Conservation (phyloP, 2,113 vertebrate species). For the Sinocyclocheilus rhinocerous region DNA sequence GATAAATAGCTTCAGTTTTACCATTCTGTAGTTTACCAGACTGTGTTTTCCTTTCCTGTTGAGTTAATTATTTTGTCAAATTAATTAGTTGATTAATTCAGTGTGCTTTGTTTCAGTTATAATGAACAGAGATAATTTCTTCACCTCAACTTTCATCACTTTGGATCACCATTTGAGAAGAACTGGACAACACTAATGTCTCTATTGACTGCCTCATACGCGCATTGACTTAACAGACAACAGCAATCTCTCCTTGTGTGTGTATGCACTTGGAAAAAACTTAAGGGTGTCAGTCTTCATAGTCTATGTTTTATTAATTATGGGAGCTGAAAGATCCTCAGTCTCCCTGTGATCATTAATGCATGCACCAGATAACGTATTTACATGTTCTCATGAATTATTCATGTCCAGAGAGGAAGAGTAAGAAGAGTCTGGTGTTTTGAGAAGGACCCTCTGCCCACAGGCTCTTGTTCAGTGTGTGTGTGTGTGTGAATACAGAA, state of each 20-base stretch:
- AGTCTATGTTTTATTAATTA: slow-evolving; percentile 77
- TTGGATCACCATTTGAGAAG: not conserved
- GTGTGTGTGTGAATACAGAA: slow-evolving; percentile 51
- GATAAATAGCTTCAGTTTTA: not conserved
- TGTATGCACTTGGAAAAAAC: slow-evolving; percentile 52
- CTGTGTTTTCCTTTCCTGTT: not conserved
- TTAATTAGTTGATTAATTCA: not conserved
- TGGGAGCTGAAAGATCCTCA: slow-evolving; percentile 65
- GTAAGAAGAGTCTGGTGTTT: slow-evolving; percentile 56
- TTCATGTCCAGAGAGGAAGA: slow-evolving; percentile 65
- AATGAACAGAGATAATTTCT: not conserved
- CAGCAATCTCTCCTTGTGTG: slow-evolving; percentile 9
- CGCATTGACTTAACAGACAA: not conserved
- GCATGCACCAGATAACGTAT: slow-evolving; percentile 74
- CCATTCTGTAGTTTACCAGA: not conserved
- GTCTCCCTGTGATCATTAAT: slow-evolving; percentile 76
- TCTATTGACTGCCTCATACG: not conserved
- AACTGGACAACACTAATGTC: not conserved
- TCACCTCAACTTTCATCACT: not conserved
- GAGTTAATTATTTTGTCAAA: not conserved
- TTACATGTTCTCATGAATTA: slow-evolving; percentile 78
- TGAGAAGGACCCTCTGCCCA: slow-evolving; percentile 67
- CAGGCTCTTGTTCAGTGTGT: slow-evolving; percentile 59
- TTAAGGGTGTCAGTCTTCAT: slow-evolving; percentile 43
- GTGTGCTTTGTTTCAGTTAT: not conserved